phyloP scores from a whole-genome alignment of 2,888 invertebrate genomes.

The Polietes domitor region DNA sequence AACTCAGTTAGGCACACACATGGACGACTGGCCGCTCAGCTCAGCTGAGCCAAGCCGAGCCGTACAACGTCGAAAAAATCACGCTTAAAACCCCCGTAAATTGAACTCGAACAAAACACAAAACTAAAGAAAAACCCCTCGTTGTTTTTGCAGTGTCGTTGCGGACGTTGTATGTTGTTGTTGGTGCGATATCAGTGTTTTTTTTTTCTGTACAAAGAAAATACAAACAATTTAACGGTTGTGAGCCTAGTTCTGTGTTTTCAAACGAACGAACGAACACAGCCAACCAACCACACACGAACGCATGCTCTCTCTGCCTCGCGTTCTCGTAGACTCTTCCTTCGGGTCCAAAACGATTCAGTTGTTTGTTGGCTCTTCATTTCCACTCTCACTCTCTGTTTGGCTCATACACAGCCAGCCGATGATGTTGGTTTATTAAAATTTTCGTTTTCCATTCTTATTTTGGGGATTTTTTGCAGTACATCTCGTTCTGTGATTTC shows the following conservation, averaged over 20 bases:
- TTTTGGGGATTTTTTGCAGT: constrained; percentile 29
- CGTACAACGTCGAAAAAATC: constrained; percentile 47
- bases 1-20: neutral
- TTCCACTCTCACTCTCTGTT: constrained; percentile 44
- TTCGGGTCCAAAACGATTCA: neutral
- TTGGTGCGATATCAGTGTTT: constrained; percentile 34
- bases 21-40: too few species aligned
- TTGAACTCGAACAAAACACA: constrained; percentile 39
- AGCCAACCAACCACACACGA: too few species aligned
- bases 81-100: constrained; percentile 62
- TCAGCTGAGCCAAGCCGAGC: constrained; percentile 2
- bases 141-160: neutral
- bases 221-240: constrained; percentile 64
- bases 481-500: neutral
- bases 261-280: too few species aligned
- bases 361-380: neutral
- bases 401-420: constrained; percentile 23
- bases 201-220: neutral
- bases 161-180: constrained; percentile 8
- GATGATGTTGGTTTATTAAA: neutral
- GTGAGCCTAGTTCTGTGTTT: constrained; percentile 55
- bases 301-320: neutral
- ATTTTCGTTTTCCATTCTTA: constrained; percentile 18
- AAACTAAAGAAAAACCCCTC: constrained; percentile 49
- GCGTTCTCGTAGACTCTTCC: neutral